Percentiles rank a stretch among this genome's conserved stretches.
Conservation (phyloP, 2,888 invertebrate species). For the Dolichomitus sp. region DNA sequence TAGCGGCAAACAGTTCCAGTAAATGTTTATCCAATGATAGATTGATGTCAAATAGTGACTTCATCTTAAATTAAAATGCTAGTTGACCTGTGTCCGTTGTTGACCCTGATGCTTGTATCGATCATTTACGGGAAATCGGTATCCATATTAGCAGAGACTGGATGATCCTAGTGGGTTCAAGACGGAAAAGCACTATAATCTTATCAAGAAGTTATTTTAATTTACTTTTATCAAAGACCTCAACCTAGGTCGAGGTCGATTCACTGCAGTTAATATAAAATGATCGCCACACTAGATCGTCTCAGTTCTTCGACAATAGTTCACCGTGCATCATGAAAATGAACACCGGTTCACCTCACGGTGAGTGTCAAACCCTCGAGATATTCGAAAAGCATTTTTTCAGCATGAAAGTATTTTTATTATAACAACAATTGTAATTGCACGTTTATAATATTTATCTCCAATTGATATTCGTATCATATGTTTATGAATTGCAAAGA, state of each 20-base stretch:
- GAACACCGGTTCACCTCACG: not conserved
- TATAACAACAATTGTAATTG: not conserved
- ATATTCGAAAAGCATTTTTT: not conserved
- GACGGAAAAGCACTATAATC: not conserved
- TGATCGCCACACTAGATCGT: not conserved
- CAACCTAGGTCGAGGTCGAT: not conserved
- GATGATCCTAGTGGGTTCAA: not conserved
- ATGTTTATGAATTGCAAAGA: not conserved
- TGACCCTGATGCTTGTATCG: not conserved
- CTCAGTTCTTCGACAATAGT: not conserved
- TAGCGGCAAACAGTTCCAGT: no score
- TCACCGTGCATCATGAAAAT: not conserved
- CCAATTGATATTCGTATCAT: not conserved
- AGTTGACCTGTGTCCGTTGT: not conserved
- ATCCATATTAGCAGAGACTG: not conserved
- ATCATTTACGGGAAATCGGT: not conserved
- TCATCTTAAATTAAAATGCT: not conserved
- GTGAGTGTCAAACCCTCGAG: conserved; percentile 6
- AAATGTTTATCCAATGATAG: no score
- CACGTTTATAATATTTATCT: not conserved
- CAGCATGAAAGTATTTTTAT: not conserved
- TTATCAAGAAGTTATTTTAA: not conserved
- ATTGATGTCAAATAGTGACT: not conserved
- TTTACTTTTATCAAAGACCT: not conserved
- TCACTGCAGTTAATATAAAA: not conserved